Base-by-base conservation (phyloP, 23 tunicate species). In the Aplidium turbinatum region DNA sequence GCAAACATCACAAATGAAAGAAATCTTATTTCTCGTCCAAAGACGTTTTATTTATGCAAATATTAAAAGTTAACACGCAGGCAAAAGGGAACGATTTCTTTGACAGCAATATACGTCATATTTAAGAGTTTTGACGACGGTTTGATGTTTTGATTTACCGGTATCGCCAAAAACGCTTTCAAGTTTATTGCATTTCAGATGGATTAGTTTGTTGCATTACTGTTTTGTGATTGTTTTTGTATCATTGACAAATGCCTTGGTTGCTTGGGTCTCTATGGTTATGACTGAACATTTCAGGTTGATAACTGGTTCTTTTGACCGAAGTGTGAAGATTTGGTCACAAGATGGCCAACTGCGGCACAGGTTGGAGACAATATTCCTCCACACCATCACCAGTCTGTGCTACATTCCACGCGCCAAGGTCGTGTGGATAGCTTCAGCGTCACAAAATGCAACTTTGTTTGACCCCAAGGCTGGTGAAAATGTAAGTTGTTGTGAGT, bases 381-480 rank as follows among this genome's bases (percentile, higher is more conserved):
- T 79, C 3, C 58, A 79, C 62, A 73, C 97, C 22, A 84, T 91
- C 21, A 72, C 91, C 21, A 84, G 86, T 68, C 57, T 91, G 27
- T 84, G 90, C 66, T 91, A 91, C 68, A 79, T 91, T 5, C 91
- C 90, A 4, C 76, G 91, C 4, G 86, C 85, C 25, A 78, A 74
- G 47, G 89, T 87, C 1, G 97, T 91, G 29, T 91, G 97, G 97
- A 82, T 91, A 7, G 91, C 97, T 0, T 73, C 91, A 9, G 85
- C 75, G 0, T 55, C 83, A 3, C 82, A 75, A 21, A 52, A 84
- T 39, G 87, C 97, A 1, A 79, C 84, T 23, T 33, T 91, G 29
- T 91, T 68, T 45, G 97, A 91, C 52, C 97, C 97, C 6, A 91
- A 91, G 68, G 87, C 97, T 13, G 97, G 97, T 0, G 97, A 91